phyloP scores from a whole-genome alignment of 2,113 vertebrate genomes.

The Microtus oregoni region DNA sequence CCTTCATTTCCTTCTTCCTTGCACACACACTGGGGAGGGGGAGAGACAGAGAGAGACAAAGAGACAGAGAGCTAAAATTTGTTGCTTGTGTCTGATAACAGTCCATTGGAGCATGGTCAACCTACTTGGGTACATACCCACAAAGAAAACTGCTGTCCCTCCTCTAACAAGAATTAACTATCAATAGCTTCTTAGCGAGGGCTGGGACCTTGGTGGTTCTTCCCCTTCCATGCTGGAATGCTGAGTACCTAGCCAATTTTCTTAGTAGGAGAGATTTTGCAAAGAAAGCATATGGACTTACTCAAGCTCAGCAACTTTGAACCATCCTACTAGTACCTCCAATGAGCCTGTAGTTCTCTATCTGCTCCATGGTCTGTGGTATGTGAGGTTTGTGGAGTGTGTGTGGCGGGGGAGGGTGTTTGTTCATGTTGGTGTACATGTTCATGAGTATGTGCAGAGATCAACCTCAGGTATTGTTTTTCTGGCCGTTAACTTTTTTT shows the following conservation, averaged over 20 bases:
- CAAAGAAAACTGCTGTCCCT: not conserved
- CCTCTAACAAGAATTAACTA: not conserved
- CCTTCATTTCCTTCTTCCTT: not conserved
- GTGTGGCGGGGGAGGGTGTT: not conserved
- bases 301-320: not conserved
- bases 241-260: not conserved
- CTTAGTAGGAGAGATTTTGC: not conserved
- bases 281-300: not conserved
- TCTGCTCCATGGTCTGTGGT: not conserved
- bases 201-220: not conserved
- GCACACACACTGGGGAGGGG: not conserved
- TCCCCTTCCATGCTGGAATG: not conserved
- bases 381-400: not conserved
- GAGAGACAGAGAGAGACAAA: not conserved
- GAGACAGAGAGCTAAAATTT: not conserved
- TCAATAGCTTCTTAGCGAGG: not conserved
- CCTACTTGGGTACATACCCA: not conserved
- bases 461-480: not conserved
- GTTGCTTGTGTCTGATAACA: not conserved
- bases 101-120: not conserved
- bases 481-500: not conserved
- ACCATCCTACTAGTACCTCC: not conserved
- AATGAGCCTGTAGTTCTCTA: not conserved
- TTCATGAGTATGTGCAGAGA: not conserved
- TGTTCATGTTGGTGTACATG: not conserved